Percentiles rank a stretch among this genome's conserved stretches.
phyloP scores from a whole-genome alignment of 2,113 vertebrate genomes.

The Lates calcarifer region DNA sequence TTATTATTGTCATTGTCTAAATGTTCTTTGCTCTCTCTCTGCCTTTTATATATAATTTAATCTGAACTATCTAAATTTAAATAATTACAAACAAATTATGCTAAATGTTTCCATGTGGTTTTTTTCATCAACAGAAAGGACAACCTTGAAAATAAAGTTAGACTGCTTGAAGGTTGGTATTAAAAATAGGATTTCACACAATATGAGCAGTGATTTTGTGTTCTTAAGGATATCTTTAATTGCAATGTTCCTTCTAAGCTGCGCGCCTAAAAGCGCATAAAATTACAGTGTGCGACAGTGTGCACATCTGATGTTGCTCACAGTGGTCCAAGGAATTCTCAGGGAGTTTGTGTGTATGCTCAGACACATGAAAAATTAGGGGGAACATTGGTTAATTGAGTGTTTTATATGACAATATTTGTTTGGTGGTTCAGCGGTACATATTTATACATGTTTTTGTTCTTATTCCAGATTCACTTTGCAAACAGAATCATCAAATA shows the following conservation, averaged over 20 bases:
- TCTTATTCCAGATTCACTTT: constrained; percentile 84
- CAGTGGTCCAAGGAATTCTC: too few relatives aligned
- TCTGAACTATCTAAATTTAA: too few relatives aligned
- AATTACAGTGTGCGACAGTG: too few relatives aligned
- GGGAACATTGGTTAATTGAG: too few relatives aligned
- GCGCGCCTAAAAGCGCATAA: too few relatives aligned
- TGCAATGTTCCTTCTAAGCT: too few relatives aligned
- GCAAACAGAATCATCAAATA: constrained; percentile 87
- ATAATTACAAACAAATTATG: background rate
- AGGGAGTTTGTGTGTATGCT: too few relatives aligned
- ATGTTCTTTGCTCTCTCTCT: background rate
- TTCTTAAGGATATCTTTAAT: background rate
- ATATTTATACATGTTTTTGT: background rate
- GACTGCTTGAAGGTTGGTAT: constrained; percentile 90
- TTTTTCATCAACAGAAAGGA: constrained; percentile 86
- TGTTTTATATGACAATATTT: background rate
- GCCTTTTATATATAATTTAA: background rate
- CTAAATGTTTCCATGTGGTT: background rate
- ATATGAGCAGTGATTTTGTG: background rate
- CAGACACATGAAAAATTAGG: too few relatives aligned
- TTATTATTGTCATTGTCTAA: background rate
- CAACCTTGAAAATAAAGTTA: constrained; percentile 90
- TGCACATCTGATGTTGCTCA: too few relatives aligned
- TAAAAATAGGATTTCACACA: background rate
- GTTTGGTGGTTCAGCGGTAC: background rate